Conservation (phyloP, 1,140 invertebrate species). For the Drosophila prosaltans region DNA sequence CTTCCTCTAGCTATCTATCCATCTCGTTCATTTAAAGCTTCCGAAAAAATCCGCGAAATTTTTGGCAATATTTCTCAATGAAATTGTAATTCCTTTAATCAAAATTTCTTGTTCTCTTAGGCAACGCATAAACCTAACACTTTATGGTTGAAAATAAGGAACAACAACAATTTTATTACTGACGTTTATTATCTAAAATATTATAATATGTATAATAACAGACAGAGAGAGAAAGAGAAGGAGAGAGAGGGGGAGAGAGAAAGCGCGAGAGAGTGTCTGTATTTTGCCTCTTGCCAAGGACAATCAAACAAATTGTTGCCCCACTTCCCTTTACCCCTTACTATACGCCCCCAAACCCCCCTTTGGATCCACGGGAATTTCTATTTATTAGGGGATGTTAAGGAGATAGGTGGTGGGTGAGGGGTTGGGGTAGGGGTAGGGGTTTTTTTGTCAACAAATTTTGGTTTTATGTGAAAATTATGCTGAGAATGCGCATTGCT, state of each 20-base stretch:
- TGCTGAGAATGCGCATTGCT: constrained; percentile 67
- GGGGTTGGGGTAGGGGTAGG: background rate
- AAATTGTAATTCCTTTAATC: constrained; percentile 49
- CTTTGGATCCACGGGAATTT: too few species aligned
- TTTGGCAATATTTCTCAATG: constrained; percentile 29
- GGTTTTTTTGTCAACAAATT: constrained; percentile 60
- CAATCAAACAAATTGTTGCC: constrained; percentile 57
- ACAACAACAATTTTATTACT: constrained; percentile 57
- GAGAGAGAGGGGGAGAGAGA: constrained; percentile 8
- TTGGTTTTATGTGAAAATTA: constrained; percentile 74
- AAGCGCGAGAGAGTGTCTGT: background rate
- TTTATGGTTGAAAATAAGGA: constrained; percentile 40
- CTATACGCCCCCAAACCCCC: background rate
- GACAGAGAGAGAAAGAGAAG: constrained; percentile 16
- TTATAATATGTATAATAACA: constrained; percentile 51
- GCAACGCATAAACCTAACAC: constrained; percentile 49
- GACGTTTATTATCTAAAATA: constrained; percentile 67
- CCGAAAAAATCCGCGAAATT: background rate
- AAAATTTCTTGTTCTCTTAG: constrained; percentile 26
- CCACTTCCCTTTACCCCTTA: background rate
- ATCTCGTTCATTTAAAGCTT: constrained; percentile 37
- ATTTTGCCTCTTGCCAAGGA: constrained; percentile 38
- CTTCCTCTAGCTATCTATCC: constrained; percentile 5
- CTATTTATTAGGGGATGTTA: too few species aligned
- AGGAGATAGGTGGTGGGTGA: background rate